phyloP scores from a whole-genome alignment of 2,113 vertebrate species.

The Terrapene triunguis region DNA sequence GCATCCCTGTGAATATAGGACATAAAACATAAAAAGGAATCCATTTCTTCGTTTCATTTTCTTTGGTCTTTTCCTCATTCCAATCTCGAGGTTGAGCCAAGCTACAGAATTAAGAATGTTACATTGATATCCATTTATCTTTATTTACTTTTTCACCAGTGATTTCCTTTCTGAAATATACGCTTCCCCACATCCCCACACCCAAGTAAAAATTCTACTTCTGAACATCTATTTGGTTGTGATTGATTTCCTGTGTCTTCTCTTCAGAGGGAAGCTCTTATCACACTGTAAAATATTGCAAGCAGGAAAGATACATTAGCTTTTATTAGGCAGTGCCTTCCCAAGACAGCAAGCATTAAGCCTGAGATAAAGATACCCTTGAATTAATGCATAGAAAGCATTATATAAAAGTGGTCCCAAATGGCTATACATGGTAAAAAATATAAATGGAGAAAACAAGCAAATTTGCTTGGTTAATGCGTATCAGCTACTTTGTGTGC shows the following conservation, averaged over 20 bases:
- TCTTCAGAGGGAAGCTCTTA: neutral
- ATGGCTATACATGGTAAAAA: neutral
- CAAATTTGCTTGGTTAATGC: neutral
- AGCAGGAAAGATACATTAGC: neutral
- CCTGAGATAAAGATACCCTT: neutral
- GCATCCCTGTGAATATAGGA: slow-evolving; percentile 11
- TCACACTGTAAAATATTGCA: neutral
- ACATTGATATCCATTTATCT: neutral
- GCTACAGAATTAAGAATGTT: neutral
- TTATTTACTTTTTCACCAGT: neutral
- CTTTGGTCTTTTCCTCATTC: neutral
- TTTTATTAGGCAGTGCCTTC: neutral
- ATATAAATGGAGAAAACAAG: neutral
- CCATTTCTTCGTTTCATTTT: neutral
- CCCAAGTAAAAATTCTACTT: neutral
- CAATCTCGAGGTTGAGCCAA: neutral
- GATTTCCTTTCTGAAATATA: neutral
- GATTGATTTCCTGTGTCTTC: neutral
- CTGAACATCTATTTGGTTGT: neutral
- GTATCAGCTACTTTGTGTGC: neutral
- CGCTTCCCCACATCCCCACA: neutral
- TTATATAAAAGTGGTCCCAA: neutral
- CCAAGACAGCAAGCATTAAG: neutral
- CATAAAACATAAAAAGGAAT: neutral
- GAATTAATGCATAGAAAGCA: neutral